Percentiles rank a stretch among this genome's conserved stretches.
These are phyloP conservation scores for Euwallacea similis DNA, from an alignment of 1,140 invertebrate species.

Conservation along the genomic window DNA sequence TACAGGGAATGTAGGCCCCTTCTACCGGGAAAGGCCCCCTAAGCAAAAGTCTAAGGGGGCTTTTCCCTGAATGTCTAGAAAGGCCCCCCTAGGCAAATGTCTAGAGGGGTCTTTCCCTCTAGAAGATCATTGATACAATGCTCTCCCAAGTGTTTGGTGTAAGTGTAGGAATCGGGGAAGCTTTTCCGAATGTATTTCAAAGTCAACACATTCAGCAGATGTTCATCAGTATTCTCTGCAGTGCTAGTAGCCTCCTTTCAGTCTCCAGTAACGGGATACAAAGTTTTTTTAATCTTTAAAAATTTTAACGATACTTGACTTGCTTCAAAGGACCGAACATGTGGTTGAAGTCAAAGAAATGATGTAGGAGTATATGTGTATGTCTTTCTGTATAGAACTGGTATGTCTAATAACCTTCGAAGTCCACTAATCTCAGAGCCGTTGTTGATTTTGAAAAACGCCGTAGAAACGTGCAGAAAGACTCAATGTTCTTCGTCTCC, in stretches of 20 bases:
- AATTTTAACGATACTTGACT: conserved; percentile 57
- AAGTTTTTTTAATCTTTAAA: background rate
- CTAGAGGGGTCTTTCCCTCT: conserved; percentile 65
- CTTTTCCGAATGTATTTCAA: background rate
- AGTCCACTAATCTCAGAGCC: no score
- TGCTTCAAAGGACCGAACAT: no score
- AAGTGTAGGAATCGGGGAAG: conserved; percentile 84
- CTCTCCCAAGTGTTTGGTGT: conserved; percentile 81
- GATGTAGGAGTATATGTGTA: no score
- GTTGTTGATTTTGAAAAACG: conserved; percentile 76
- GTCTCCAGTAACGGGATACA: conserved; percentile 57
- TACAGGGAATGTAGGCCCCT: no score
- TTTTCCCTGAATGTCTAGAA: no score
- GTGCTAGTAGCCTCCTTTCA: conserved; percentile 83
- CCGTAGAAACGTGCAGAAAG: conserved; percentile 80
- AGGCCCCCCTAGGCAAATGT: no score
- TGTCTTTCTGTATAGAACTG: no score
- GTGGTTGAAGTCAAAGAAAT: no score
- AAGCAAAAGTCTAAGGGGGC: no score
- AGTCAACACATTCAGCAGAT: conserved; percentile 61
- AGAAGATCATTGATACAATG: conserved; percentile 70
- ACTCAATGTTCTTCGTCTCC: conserved; percentile 63
- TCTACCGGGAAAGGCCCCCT: no score
- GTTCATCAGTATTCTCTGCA: conserved; percentile 74
- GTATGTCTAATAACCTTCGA: no score